Evolutionary conservation across 2,888 invertebrate genomes (phyloP).

Genomic region (Sthenelais limicola): DNA sequence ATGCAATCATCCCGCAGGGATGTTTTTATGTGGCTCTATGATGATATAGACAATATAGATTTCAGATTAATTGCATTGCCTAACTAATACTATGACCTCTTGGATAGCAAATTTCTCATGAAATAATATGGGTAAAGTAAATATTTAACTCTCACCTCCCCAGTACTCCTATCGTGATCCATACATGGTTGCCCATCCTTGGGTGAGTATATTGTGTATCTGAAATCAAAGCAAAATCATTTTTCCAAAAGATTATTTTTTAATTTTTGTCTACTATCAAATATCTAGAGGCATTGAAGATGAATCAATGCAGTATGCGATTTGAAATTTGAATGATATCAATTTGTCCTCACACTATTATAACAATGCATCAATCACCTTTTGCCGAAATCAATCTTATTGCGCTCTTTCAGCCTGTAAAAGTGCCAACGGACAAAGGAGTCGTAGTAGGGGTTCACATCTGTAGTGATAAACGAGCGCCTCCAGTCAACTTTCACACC

Average conservation of each 20-base stretch:
- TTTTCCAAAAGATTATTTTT: no score
- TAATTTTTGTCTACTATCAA: background rate
- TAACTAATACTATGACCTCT: no score
- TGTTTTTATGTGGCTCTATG: no score
- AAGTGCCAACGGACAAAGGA: constrained; percentile 99
- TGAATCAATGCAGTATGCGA: no score
- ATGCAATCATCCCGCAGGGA: no score
- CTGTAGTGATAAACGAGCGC: constrained; percentile 97
- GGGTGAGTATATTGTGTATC: constrained; percentile 94
- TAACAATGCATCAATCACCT: constrained; percentile 72
- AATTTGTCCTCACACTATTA: background rate
- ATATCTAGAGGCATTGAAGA: background rate
- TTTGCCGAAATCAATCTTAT: constrained; percentile 97
- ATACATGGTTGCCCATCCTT: constrained; percentile 98
- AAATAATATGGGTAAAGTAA: no score
- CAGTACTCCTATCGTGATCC: constrained; percentile 97
- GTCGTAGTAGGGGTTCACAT: constrained; percentile 97
- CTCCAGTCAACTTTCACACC: constrained; percentile 98
- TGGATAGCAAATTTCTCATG: no score
- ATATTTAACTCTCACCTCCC: constrained; percentile 85
- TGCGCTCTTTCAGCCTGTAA: constrained; percentile 84
- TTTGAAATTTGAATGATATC: background rate
- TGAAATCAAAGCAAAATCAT: constrained; percentile 58
- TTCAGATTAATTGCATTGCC: no score
- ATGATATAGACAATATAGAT: no score